phyloP scores from a whole-genome alignment of 1,140 invertebrate species.

The Triops cancriformis region DNA sequence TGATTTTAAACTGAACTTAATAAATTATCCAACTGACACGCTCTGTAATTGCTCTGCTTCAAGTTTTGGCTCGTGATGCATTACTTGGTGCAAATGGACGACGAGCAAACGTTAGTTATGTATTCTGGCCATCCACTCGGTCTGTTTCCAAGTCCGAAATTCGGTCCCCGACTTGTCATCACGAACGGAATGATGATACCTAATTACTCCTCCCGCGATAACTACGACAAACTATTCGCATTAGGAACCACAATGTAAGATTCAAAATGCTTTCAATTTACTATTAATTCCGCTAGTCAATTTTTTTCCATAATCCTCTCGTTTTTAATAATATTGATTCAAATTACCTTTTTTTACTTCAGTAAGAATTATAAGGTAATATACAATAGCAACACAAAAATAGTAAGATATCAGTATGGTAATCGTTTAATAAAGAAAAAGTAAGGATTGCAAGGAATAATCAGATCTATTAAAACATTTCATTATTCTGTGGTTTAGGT shows the following conservation, averaged over 20 bases:
- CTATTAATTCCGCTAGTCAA: too few relatives aligned
- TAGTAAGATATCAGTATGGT: too few relatives aligned
- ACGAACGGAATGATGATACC: constrained; percentile 64
- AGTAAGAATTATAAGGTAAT: too few relatives aligned
- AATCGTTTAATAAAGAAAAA: too few relatives aligned
- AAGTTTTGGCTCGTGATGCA: constrained; percentile 56
- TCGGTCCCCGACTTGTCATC: constrained; percentile 53
- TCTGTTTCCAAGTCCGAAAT: constrained; percentile 46
- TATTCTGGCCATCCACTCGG: constrained; percentile 60
- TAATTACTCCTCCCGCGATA: constrained; percentile 51
- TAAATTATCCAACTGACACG: not conserved
- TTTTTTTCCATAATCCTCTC: too few relatives aligned
- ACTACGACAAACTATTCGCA: constrained; percentile 51
- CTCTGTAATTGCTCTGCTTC: constrained; percentile 28
- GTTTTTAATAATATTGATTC: too few relatives aligned
- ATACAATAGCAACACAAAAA: too few relatives aligned
- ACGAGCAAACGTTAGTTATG: constrained; percentile 54
- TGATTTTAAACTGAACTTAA: not conserved
- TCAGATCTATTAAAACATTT: too few relatives aligned
- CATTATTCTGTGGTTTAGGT: too few relatives aligned
- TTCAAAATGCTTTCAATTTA: not conserved
- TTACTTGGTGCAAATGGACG: constrained; percentile 51
- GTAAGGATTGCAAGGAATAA: too few relatives aligned
- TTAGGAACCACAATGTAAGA: constrained; percentile 53
- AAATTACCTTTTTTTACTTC: too few relatives aligned